Conservation (phyloP, 2,113 vertebrate species). For the Lepisosteus oculatus region DNA sequence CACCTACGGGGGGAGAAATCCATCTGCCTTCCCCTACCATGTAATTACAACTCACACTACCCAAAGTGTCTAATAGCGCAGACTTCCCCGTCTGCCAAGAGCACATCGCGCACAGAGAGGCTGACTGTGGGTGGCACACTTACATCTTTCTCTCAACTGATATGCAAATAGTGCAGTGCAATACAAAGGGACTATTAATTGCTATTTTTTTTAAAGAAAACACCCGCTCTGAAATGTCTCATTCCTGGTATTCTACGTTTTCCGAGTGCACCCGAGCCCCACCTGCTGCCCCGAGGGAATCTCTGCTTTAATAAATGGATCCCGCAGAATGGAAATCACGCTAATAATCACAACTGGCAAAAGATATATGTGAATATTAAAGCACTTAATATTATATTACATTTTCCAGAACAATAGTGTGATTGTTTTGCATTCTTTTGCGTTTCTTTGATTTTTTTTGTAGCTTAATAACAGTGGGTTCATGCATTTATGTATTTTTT, state of each 20-base stretch:
- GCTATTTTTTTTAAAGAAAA: constrained; percentile 35
- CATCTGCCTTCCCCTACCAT: constrained; percentile 45
- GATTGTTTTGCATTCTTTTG: constrained; percentile 39
- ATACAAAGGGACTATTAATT: constrained; percentile 33
- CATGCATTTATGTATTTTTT: constrained; percentile 3
- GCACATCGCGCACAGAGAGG: constrained; percentile 37
- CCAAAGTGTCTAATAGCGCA: constrained; percentile 48
- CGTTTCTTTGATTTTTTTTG: constrained; percentile 28
- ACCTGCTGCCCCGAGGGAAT: constrained; percentile 47
- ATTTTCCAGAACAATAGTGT: constrained; percentile 36
- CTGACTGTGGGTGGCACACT: constrained; percentile 39
- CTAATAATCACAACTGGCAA: constrained; percentile 42
- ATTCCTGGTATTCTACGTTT: constrained; percentile 17
- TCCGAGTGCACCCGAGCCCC: constrained; percentile 32
- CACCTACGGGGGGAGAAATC: constrained; percentile 42
- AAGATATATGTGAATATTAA: constrained; percentile 47
- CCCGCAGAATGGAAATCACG: constrained; percentile 26
- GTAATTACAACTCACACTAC: constrained; percentile 55
- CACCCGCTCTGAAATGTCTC: constrained; percentile 20
- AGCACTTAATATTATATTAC: constrained; percentile 41
- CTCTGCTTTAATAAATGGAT: constrained; percentile 28
- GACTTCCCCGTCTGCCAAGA: constrained; percentile 45
- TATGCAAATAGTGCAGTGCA: constrained; percentile 36
- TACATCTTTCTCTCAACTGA: constrained; percentile 37
- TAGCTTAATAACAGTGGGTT: constrained; percentile 32